These are phyloP conservation scores for Pseudopleuronectes americanus DNA, from an alignment of 2,797 vertebrate genomes.

Conservation along the genomic window DNA sequence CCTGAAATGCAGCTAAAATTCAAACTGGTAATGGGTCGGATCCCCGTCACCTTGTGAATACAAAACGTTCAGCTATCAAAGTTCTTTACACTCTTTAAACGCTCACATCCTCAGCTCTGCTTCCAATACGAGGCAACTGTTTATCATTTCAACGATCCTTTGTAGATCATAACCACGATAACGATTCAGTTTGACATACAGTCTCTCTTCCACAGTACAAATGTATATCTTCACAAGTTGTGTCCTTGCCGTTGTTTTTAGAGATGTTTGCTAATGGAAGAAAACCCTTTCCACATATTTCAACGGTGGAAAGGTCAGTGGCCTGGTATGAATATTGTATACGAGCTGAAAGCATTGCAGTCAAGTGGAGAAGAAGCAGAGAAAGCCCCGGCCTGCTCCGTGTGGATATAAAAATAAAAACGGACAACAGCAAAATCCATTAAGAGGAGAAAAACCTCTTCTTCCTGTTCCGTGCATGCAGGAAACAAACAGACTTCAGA, in stretches of 20 bases:
- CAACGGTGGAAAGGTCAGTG: constrained; percentile 42
- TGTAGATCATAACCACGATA: background rate
- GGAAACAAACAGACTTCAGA: constrained; percentile 16
- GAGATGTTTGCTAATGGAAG: background rate
- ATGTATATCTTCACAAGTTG: background rate
- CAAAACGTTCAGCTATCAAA: background rate
- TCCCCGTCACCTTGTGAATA: background rate
- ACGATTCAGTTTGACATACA: constrained; percentile 13
- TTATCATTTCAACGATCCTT: constrained; percentile 29
- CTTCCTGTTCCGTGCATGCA: background rate
- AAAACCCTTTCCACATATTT: constrained; percentile 5
- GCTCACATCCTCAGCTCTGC: background rate
- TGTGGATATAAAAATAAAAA: constrained; percentile 52
- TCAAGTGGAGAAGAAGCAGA: constrained; percentile 4
- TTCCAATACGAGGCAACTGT: background rate
- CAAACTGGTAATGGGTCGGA: too few relatives aligned
- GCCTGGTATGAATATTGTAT: constrained; percentile 71
- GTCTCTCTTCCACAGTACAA: background rate
- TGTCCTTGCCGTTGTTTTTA: background rate
- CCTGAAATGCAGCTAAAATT: background rate
- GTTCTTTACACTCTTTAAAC: background rate
- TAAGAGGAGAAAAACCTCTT: constrained; percentile 22
- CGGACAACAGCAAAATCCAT: constrained; percentile 54
- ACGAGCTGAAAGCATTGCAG: constrained; percentile 56
- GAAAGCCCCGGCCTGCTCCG: constrained; percentile 6